Percentiles rank a stretch among this genome's conserved stretches.
Conservation (phyloP, 2,888 invertebrate species). For the Calameuta filiformis region DNA sequence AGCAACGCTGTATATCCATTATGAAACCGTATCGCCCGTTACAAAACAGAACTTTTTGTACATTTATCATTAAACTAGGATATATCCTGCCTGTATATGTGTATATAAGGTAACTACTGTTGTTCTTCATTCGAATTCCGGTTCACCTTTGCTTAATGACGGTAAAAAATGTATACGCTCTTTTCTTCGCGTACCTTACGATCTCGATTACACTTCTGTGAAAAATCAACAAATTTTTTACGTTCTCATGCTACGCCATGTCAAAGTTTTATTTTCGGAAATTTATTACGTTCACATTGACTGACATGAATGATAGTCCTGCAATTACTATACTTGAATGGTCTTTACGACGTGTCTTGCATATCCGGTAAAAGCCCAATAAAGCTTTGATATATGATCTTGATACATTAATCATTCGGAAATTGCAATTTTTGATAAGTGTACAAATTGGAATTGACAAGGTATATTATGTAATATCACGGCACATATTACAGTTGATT, state of each 20-base stretch:
- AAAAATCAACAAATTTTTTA: background rate
- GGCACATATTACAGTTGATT: background rate
- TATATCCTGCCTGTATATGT: background rate
- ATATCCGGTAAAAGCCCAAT: background rate
- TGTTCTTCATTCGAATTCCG: background rate
- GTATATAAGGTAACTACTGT: background rate
- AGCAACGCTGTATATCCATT: constrained; percentile 42
- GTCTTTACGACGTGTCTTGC: background rate
- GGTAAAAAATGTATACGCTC: background rate
- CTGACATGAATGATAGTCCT: background rate
- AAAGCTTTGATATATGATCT: background rate
- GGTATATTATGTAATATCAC: background rate
- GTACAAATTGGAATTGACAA: background rate
- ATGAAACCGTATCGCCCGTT: background rate
- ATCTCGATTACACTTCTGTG: background rate
- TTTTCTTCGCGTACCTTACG: background rate
- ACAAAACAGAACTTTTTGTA: background rate
- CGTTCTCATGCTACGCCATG: background rate
- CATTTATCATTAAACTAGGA: background rate
- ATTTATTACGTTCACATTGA: background rate
- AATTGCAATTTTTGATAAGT: background rate
- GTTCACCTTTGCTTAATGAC: background rate
- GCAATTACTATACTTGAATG: background rate
- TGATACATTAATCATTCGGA: background rate
- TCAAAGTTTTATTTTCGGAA: background rate